phyloP scores from a whole-genome alignment of 1,140 invertebrate species.

The Drosophila ficusphila region DNA sequence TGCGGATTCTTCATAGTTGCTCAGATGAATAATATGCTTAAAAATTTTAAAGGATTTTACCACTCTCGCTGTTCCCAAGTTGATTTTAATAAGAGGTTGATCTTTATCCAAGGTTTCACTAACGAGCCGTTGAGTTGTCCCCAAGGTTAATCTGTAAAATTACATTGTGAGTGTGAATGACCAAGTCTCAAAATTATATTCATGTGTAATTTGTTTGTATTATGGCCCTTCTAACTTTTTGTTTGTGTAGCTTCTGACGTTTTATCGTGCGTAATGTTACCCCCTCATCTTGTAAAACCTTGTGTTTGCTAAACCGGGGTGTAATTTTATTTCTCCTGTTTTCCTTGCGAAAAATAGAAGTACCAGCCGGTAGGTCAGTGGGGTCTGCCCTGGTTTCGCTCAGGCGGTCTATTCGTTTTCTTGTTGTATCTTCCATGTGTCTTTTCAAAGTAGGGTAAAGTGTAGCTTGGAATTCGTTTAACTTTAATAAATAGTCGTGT shows the following conservation, averaged over 20 bases:
- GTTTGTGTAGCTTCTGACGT: conserved; percentile 19
- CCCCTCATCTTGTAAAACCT: background rate
- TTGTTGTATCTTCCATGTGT: no score
- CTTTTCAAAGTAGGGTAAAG: no score
- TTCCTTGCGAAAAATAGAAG: background rate
- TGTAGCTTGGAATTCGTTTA: conserved; percentile 11
- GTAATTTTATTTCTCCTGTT: background rate
- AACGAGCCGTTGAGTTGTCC: background rate
- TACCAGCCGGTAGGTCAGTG: background rate
- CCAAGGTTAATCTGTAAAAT: background rate
- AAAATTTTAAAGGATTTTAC: background rate
- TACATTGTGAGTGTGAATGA: background rate
- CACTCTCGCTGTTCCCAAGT: background rate
- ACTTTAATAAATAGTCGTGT: conserved; percentile 18
- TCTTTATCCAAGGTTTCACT: background rate
- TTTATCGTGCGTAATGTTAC: conserved; percentile 7
- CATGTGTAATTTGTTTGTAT: background rate
- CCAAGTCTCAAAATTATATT: background rate
- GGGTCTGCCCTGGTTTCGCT: no score
- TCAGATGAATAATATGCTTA: background rate
- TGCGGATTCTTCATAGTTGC: background rate
- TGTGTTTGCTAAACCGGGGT: background rate
- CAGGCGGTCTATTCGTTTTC: no score
- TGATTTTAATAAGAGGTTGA: background rate
- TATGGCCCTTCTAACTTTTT: background rate